phyloP scores from a whole-genome alignment of 2,113 vertebrate genomes.

The Empidonax alnorum region DNA sequence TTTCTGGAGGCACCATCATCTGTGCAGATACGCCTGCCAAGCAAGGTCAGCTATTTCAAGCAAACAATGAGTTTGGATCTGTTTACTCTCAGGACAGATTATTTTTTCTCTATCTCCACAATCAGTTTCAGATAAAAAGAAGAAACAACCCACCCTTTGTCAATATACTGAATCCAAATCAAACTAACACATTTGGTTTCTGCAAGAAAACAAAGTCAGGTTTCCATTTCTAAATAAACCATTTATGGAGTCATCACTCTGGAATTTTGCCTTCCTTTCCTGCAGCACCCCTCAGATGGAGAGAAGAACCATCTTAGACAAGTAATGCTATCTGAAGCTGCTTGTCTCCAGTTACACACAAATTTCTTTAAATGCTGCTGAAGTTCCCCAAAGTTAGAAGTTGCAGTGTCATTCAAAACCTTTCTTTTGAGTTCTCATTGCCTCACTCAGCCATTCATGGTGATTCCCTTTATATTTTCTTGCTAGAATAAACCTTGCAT shows the following conservation, averaged over 20 bases:
- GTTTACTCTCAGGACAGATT: constrained; percentile 12
- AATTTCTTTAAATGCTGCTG: neutral
- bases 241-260: neutral
- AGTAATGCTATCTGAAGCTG: neutral
- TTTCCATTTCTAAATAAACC: constrained; percentile 36
- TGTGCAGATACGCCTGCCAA: accelerated
- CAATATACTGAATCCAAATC: constrained; percentile 25
- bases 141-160: constrained; percentile 46
- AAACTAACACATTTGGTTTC: constrained; percentile 37
- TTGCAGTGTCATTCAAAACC: neutral
- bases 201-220: constrained; percentile 20
- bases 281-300: neutral
- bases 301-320: neutral
- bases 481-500: neutral
- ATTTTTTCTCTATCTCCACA: constrained; percentile 39
- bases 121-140: neutral
- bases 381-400: neutral
- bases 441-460: neutral
- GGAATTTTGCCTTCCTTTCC: constrained; percentile 17
- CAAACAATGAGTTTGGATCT: constrained; percentile 20
- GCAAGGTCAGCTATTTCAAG: constrained; percentile 41
- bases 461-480: neutral
- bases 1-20: neutral
- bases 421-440: neutral
- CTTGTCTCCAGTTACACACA: neutral